phyloP scores from a whole-genome alignment of 2,113 vertebrate species.

The Silurus meridionalis region DNA sequence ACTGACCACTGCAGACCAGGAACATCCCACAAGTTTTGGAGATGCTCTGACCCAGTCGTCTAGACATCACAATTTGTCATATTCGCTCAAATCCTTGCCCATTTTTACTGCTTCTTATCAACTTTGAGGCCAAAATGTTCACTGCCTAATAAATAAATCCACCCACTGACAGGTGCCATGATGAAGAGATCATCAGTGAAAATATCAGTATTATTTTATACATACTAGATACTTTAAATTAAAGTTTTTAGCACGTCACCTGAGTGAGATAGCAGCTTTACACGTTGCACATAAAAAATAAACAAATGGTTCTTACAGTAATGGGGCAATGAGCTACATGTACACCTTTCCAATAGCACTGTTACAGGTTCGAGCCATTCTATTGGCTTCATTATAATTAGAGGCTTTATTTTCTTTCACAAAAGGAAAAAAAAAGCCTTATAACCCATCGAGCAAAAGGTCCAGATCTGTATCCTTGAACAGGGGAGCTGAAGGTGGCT shows the following conservation, averaged over 20 bases:
- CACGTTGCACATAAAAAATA: conserved; percentile 16
- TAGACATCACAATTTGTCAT: too few species aligned
- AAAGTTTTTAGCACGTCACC: not conserved
- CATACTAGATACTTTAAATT: too few species aligned
- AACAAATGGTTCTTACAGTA: conserved; percentile 34
- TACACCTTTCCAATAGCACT: conserved; percentile 16
- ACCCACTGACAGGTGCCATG: too few species aligned
- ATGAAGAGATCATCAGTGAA: too few species aligned
- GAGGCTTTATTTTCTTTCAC: conserved; percentile 7
- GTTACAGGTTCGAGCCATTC: conserved; percentile 33
- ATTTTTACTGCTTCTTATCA: too few species aligned
- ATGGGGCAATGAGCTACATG: conserved; percentile 3
- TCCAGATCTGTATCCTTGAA: conserved; percentile 13
- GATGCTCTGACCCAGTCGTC: too few species aligned
- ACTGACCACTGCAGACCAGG: too few species aligned
- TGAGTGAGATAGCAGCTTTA: not conserved
- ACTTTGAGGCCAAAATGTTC: too few species aligned
- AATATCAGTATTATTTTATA: too few species aligned
- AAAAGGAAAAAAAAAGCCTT: conserved; percentile 23
- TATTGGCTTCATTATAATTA: conserved; percentile 33
- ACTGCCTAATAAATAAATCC: too few species aligned
- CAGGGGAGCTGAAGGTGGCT: conserved; percentile 58
- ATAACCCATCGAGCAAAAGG: conserved; percentile 12
- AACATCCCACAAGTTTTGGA: too few species aligned
- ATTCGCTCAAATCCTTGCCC: too few species aligned